A percentile compares a stretch with the other conserved stretches of the same genome.
Conservation (phyloP, 2,888 invertebrate species). For the Acleris literana region DNA sequence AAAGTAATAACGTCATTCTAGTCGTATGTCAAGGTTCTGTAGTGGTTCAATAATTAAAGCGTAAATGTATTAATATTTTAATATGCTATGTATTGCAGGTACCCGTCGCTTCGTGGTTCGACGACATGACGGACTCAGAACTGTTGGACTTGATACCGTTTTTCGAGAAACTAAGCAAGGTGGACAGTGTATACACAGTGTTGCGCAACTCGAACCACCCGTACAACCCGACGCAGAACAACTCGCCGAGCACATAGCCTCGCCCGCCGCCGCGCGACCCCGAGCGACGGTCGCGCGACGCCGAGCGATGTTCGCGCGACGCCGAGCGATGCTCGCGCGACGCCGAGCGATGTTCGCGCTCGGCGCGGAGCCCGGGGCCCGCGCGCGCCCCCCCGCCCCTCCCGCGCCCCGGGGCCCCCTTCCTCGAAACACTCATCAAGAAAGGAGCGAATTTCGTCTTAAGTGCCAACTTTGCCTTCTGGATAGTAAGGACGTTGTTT, state of each 20-base stretch:
- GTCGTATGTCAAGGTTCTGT: too few relatives aligned
- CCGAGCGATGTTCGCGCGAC: constrained; percentile 22
- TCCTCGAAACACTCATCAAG: constrained; percentile 60
- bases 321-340: too few relatives aligned
- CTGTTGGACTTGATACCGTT: constrained; percentile 98
- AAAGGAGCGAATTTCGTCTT: constrained; percentile 74
- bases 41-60: too few relatives aligned
- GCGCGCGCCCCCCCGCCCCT: too few relatives aligned
- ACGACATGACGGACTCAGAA: constrained; percentile 99
- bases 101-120: constrained; percentile 99
- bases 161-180: constrained; percentile 98
- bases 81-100: constrained; percentile 85
- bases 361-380: too few relatives aligned
- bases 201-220: constrained; percentile 96
- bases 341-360: neutral
- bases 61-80: too few relatives aligned
- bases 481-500: constrained; percentile 82
- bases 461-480: constrained; percentile 85
- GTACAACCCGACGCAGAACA: constrained; percentile 84
- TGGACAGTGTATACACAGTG: constrained; percentile 98
- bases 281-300: constrained; percentile 35
- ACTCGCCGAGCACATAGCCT: constrained; percentile 57
- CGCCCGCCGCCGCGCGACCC: constrained; percentile 38
- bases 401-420: constrained; percentile 35
- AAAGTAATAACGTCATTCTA: too few relatives aligned